Percentiles rank a stretch among this genome's conserved stretches.
Evolutionary conservation across 1,140 invertebrate genomes (phyloP).

Genomic region (Calliopsis andreniformis): DNA sequence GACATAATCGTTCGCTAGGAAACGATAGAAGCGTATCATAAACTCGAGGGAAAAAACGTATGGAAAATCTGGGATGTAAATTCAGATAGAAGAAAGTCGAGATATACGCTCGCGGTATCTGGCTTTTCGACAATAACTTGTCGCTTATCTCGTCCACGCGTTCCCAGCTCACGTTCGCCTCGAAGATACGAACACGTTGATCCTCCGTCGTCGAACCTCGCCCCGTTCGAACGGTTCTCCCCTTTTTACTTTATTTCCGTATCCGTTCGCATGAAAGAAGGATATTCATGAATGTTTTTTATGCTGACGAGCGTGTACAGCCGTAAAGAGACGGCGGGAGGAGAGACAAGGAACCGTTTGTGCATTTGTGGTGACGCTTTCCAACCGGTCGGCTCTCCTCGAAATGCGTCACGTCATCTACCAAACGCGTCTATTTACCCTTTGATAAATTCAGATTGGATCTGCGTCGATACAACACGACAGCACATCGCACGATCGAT

Average conservation of each 20-base stretch:
- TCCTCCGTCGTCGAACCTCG: conserved; percentile 25
- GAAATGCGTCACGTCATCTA: conserved; percentile 44
- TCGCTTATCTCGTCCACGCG: neutral
- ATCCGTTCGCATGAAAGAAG: conserved; percentile 63
- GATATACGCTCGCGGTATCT: neutral
- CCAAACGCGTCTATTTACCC: conserved; percentile 49
- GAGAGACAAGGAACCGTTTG: conserved; percentile 64
- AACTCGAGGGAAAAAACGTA: conserved; percentile 4
- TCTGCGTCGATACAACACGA: no score
- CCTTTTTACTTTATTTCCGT: conserved; percentile 61
- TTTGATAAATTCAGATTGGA: conserved; percentile 20
- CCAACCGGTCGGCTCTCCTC: conserved; percentile 28
- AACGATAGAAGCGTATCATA: neutral
- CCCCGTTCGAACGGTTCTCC: conserved; percentile 27
- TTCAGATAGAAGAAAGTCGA: neutral
- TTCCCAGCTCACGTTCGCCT: neutral
- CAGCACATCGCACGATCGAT: no score
- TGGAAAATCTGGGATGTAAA: neutral
- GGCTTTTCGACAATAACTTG: neutral
- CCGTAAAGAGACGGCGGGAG: conserved; percentile 45
- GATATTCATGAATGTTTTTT: conserved; percentile 65
- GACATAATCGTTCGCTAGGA: neutral
- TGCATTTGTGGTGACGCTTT: conserved; percentile 49
- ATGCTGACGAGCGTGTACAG: conserved; percentile 27
- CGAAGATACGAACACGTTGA: conserved; percentile 33